Percentiles rank a stretch among this genome's conserved stretches.
Conservation (phyloP, 2,797 vertebrate genomes). For the Merluccius polli region DNA sequence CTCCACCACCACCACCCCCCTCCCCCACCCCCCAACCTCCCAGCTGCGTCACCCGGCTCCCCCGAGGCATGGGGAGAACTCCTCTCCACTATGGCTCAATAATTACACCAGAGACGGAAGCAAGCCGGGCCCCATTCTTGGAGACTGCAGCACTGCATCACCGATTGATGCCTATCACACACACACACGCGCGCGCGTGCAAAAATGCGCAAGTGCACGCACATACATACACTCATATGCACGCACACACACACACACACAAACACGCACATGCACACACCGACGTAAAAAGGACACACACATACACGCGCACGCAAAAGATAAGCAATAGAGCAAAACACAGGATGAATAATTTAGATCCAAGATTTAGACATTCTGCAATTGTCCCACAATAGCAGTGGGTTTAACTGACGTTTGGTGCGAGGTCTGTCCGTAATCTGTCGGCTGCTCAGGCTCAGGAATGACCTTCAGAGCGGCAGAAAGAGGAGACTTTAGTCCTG, state of each 20-base stretch:
- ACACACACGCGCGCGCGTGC: constrained; percentile 9
- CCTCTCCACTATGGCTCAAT: constrained; percentile 21
- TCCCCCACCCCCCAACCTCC: constrained; percentile 23
- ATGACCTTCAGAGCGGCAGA: background rate
- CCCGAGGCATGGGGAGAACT: constrained; percentile 39
- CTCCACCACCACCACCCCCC: constrained; percentile 8
- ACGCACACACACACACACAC: constrained; percentile 12
- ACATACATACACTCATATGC: constrained; percentile 28
- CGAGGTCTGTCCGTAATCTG: background rate
- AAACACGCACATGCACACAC: constrained; percentile 4
- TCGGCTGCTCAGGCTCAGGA: background rate
- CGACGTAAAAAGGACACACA: background rate
- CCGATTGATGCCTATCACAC: background rate
- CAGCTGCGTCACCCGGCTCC: constrained; percentile 62
- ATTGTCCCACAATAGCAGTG: background rate
- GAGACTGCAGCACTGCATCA: constrained; percentile 24
- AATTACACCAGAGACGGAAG: constrained; percentile 36
- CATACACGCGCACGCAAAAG: background rate
- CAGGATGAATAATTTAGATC: no score
- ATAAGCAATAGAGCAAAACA: background rate
- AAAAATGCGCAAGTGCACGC: constrained; percentile 27
- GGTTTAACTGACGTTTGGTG: background rate
- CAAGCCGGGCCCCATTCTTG: constrained; percentile 34
- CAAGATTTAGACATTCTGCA: background rate
- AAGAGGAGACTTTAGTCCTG: background rate